Evolutionary conservation across 2,113 vertebrate genomes (phyloP).

Genomic region (Symphodus melops): DNA sequence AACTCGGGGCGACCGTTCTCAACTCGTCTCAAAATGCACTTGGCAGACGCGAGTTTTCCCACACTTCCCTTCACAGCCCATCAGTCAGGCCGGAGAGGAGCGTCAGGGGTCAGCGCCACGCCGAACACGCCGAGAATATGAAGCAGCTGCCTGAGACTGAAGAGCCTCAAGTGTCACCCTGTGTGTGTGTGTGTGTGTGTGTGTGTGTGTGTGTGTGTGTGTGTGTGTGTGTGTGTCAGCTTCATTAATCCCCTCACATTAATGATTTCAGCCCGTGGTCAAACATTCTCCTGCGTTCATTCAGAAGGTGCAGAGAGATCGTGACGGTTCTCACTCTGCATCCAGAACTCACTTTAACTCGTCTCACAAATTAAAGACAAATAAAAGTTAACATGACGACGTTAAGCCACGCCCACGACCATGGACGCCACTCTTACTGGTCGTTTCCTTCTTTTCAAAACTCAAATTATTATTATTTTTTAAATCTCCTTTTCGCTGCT

Average conservation of each 20-base stretch:
- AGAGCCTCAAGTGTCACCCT: constrained; percentile 37
- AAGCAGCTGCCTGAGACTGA: constrained; percentile 72
- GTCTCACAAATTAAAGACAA: not conserved
- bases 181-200: constrained; percentile 36
- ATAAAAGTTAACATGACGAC: not conserved
- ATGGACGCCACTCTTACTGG: too few relatives aligned
- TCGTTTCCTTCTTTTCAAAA: not conserved
- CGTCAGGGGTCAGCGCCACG: constrained; percentile 66
- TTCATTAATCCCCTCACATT: constrained; percentile 1
- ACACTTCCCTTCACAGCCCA: constrained; percentile 70
- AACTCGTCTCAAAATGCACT: constrained; percentile 63
- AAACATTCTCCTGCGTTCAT: constrained; percentile 21
- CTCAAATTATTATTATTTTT: too few relatives aligned
- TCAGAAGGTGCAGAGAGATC: not conserved
- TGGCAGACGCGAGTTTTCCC: constrained; percentile 71
- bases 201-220: constrained; percentile 38
- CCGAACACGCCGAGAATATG: constrained; percentile 69
- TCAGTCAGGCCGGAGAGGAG: constrained; percentile 66
- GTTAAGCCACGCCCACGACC: not conserved
- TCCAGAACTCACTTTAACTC: not conserved
- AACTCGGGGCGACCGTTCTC: constrained; percentile 58
- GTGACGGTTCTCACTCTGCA: too few relatives aligned
- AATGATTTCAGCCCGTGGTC: constrained; percentile 25
- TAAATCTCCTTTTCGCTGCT: not conserved
- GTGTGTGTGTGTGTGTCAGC: constrained; percentile 1